Evolutionary conservation across 1,140 invertebrate genomes (phyloP), one percentile per base, ranked within the genome.

Genomic region (Asobara japonica): DNA sequence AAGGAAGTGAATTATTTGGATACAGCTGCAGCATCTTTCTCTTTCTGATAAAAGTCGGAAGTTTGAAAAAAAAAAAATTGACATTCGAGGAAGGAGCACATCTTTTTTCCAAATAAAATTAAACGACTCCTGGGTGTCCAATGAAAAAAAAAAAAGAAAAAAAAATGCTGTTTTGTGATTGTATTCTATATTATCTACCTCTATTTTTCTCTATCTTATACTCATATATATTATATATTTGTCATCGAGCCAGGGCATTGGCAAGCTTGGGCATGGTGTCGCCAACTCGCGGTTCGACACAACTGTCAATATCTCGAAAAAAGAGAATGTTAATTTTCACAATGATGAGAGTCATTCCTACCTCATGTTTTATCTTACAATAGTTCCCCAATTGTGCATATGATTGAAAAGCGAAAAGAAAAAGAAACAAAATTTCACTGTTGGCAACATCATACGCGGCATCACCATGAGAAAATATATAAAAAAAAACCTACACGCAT

Each of bases 191-290:
- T 73, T 66, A 62, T 64, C 48, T 65, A 65, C 41, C 38, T 29
- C 65, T 61, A 41, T 68, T 62, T 45, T 65, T 64, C 29, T 73
- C 38, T 65, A 16, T 36, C 29, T 45, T 45, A 51, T 16, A 48
- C 65, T 64, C 51, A 65, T 74, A 74, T 70, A 62, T 69, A 69
- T 69, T 64, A 69, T 68, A 33, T 74, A 61, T 66, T 71, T 85
- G 78, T 85, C 85, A 83, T 83, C 89, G 90, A 92, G 92, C 92
- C 92, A 93, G 93, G 93, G 93, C 92, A 94, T 93, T 94, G 92
- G 92, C 92, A 92, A 91, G 90, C 89, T 88, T 87, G 83, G 84
- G 84, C 86, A 86, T 87, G 86, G 83, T 88, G 84, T 86, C 83
- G 87, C 86, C 87, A 88, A 88, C 87, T 83, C 83, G 82, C 79